Base-by-base conservation (phyloP, 2,888 invertebrate species). In the Cylloceria caligata region DNA sequence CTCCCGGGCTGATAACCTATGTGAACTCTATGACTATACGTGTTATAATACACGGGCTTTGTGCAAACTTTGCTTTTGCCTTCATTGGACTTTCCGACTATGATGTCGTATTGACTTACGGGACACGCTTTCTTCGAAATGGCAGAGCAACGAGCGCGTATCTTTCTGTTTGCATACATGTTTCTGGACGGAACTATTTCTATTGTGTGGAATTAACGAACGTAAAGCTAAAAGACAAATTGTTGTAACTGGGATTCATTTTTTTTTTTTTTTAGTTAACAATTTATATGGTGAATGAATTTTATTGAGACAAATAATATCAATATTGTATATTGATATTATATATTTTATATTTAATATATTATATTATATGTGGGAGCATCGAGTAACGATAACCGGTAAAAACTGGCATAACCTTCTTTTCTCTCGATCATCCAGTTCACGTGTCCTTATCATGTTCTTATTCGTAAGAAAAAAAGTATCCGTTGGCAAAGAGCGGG, bases 1-100 rank as follows among this genome's bases (percentile, higher is more conserved):
- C 88, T 85, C 85, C 83, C 69, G 34, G 27, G 13, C 5, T 64
- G 91, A 91, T 91, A 90, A 91, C 90, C 91, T 84, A 52, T 55
- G 30, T 88, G 87, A 88, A 87, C 89, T 74, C 69, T 68, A 60
- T 62, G 72, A 84, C 65, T 85, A 71, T 86, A 83, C 80, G 30
- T 55, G 69, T 55, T 36, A 55, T 55, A 67, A 27, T 39, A 69
- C 39, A 55, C 55, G 39, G 24, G n/a, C 55, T 9, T 69, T 69
- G 52, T 55, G 69, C 69, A 55, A 69, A 69, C 52, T 39, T 69
- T 39, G 69, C 39, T 5, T 24, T 19, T 34, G 21, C 49, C n/a
- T 16, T 2, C 39, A 19, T 24, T 21, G 36, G 39, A 36, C 36
- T 62, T 62, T 62, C 36, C 62, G 62, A 3, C 62, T 3, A 34